Percentiles rank a stretch among this genome's conserved stretches.
Conservation (phyloP, 2,797 vertebrate species). For the Siniperca undulata region DNA sequence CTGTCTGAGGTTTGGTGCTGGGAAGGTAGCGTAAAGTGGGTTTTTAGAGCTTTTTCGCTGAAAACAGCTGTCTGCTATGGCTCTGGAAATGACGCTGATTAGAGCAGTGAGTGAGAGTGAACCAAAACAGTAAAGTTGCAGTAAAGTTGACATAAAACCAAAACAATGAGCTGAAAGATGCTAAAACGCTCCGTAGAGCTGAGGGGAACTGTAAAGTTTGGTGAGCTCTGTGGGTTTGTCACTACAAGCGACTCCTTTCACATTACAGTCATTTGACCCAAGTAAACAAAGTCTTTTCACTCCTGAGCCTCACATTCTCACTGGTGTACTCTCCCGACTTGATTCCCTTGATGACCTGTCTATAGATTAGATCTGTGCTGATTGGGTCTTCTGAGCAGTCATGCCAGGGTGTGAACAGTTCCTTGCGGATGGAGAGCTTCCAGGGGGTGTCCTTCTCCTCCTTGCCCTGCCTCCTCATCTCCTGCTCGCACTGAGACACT, state of each 20-base stretch:
- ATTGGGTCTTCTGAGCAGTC: constrained; percentile 85
- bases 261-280: neutral
- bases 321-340: constrained; percentile 90
- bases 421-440: constrained; percentile 92
- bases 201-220: neutral
- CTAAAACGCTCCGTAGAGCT: neutral
- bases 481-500: constrained; percentile 95
- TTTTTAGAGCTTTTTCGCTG: no score
- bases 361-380: constrained; percentile 94
- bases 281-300: neutral
- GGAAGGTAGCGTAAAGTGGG: neutral
- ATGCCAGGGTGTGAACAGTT: constrained; percentile 96
- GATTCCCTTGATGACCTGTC: constrained; percentile 90
- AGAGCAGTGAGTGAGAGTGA: neutral
- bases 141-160: neutral
- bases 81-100: neutral
- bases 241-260: neutral
- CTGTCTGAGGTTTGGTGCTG: neutral
- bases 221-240: neutral
- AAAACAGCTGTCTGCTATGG: neutral
- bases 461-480: constrained; percentile 86
- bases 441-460: constrained; percentile 88
- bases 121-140: neutral
- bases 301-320: constrained; percentile 86
- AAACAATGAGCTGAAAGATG: neutral